Evolutionary conservation across 2,113 vertebrate genomes (phyloP), one percentile per base, ranked within the genome.

Genomic region (Micromys minutus): DNA sequence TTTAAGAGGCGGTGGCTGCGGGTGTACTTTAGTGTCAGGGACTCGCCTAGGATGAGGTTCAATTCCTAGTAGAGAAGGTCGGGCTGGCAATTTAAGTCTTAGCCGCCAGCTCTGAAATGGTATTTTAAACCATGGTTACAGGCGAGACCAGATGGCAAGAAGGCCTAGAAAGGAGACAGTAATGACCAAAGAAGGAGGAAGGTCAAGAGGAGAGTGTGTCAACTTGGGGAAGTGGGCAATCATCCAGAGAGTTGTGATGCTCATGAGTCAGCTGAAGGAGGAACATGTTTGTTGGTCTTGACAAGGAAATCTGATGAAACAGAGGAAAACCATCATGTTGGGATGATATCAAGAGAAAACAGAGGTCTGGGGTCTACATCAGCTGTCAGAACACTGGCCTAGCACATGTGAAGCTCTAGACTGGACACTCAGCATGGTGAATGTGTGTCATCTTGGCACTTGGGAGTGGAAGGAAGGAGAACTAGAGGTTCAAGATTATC

Each of bases 161-260:
- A 50, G 57, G n/a, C 67, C 39, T 88, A 63, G 45, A 87, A 84
- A 88, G 59, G 16, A 55, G 26, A 85, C n/a, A 47, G 9, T 75
- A 45, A 7, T 52, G 59, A 39, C 47, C 55, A 69, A 85, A 94
- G 59, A 86, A 47, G 47, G 19, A 93, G 31, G 85, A 84, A 94
- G 77, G 42, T 67, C 91, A 92, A 74, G 90, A 72, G 47, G 75
- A 91, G 31, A 69, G 9, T 26, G 26, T 67, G n/a, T 92, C 94
- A 79, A 57, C 16, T 2, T 29, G 39, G 39, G 81, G 67, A 74
- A 84, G 81, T 15, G 21, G 17, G 29, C 67, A 63, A 1, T 63
- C 52, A 39, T 87, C 55, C 6, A 29, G 24, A 24, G 39, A 24
- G 29, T 55, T 76, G 34, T n/a, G 80, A 17, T 15, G 17, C 11